Evolutionary conservation across 2,797 vertebrate species (phyloP), one percentile per base, ranked within the genome.

Genomic region (Amblyraja radiata): DNA sequence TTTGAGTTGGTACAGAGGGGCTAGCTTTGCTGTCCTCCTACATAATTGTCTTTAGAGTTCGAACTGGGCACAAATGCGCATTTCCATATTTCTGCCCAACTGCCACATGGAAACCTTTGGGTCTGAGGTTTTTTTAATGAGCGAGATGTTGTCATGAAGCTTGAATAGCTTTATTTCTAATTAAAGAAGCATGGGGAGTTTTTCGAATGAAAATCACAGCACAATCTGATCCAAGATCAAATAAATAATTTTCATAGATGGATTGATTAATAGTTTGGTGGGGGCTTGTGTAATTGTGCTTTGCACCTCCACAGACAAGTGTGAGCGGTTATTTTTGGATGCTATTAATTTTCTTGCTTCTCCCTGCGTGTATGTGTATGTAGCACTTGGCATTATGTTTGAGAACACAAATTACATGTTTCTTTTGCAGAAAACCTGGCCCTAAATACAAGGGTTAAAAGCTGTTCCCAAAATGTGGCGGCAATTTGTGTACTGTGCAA

Each of bases 211-310:
- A 21, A 73, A 18, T 21, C 71, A 73, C 21, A 73, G 71, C 71
- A 73, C 71, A 73, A 73, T 73, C 71, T 88, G 84, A 88, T 68
- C 84, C 61, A 9, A 68, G 61, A 68, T 88, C 28, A 88, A 88
- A 88, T 61, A 32, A 28, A 58, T 86, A 28, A 65, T 61, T 68
- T 88, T 88, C 14, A n/a, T 68, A 16, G 61, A 88, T 88, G 14
- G 84, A 9, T 10, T 88, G 58, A 61, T 68, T 65, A 36, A 32
- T 88, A 3, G 16, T 21, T 88, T 32, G 61, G n/a, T 65, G 2
- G 84, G n/a, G 84, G 16, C 61, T 88, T 88, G 6, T 2, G 16
- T 36, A 36, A 88, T 68, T 88, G 6, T 63, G 84, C 61, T 68
- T 36, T 88, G n/a, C 84, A 68, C 61, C 16, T 88, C 84, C 14